Evolutionary conservation across 1,140 invertebrate species (phyloP).

Genomic region (Meloidogyne exigua): DNA sequence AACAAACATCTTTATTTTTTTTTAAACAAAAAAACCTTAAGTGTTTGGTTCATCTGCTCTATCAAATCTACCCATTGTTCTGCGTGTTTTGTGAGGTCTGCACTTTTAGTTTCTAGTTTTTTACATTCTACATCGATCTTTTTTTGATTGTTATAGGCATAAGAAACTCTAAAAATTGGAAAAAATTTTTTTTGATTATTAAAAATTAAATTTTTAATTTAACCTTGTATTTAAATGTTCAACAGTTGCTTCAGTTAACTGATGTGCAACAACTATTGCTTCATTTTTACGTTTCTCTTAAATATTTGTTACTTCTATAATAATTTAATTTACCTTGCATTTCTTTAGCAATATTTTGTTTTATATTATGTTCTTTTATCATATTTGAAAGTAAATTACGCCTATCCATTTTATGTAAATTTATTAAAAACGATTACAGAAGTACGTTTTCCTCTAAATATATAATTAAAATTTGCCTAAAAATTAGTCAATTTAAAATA

Average conservation of each 20-base stretch:
- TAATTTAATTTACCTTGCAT: background rate
- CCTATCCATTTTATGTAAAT: background rate
- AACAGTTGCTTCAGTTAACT: constrained; percentile 86
- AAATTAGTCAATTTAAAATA: too few species aligned
- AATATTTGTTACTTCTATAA: too few species aligned
- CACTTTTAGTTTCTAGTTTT: constrained; percentile 86
- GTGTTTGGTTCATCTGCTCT: constrained; percentile 87
- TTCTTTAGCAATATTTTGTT: constrained; percentile 1
- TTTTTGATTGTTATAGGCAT: constrained; percentile 96
- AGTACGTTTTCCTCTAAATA: too few species aligned
- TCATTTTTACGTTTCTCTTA: constrained; percentile 87
- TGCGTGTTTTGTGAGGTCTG: constrained; percentile 91
- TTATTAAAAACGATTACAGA: background rate
- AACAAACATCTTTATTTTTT: background rate
- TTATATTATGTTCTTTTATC: constrained; percentile 5
- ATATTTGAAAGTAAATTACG: background rate
- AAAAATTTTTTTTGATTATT: constrained; percentile 4
- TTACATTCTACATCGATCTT: constrained; percentile 93
- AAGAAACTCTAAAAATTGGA: constrained; percentile 72
- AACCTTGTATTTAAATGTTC: constrained; percentile 96
- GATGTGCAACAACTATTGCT: constrained; percentile 83
- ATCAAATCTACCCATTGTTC: constrained; percentile 90
- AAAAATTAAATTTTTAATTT: too few species aligned
- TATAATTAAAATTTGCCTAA: too few species aligned
- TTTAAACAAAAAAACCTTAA: constrained; percentile 71